These are phyloP conservation scores for Athene noctua DNA, from an alignment of 2,113 vertebrate species.

Conservation along the genomic window DNA sequence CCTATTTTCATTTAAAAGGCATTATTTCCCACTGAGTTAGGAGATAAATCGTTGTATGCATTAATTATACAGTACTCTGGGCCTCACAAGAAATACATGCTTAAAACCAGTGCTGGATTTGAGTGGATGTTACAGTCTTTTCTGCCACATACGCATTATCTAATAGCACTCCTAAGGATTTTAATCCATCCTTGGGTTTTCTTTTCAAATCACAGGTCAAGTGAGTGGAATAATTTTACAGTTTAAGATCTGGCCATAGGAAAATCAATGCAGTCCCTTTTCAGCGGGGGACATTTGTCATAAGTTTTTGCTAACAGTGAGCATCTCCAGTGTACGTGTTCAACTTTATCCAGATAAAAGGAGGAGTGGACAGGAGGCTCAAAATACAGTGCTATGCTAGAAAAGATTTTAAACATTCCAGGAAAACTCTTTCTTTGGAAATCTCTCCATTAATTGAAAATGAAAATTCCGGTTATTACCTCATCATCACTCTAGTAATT, in stretches of 20 bases:
- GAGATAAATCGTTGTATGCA: not conserved
- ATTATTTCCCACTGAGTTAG: not conserved
- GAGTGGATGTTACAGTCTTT: not conserved
- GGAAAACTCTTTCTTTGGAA: not conserved
- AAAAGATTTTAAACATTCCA: not conserved
- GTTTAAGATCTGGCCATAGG: not conserved
- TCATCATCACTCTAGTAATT: not conserved
- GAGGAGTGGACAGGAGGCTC: accelerated
- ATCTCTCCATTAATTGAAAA: not conserved
- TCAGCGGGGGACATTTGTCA: not conserved
- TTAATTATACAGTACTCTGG: not conserved
- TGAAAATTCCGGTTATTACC: conserved; percentile 28
- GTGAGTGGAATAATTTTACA: not conserved
- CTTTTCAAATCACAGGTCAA: conserved; percentile 13
- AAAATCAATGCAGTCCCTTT: not conserved
- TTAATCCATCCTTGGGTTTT: not conserved
- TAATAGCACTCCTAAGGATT: not conserved
- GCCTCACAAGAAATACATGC: not conserved
- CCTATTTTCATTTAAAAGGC: not conserved
- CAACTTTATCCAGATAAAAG: not conserved
- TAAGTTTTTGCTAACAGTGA: not conserved
- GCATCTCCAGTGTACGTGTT: not conserved
- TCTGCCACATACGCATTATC: not conserved
- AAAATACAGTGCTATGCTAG: not conserved
- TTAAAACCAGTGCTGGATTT: not conserved